Evolutionary conservation across 1,140 invertebrate genomes (phyloP), one percentile per base, ranked within the genome.

Genomic region (Polypedilum pembai): DNA sequence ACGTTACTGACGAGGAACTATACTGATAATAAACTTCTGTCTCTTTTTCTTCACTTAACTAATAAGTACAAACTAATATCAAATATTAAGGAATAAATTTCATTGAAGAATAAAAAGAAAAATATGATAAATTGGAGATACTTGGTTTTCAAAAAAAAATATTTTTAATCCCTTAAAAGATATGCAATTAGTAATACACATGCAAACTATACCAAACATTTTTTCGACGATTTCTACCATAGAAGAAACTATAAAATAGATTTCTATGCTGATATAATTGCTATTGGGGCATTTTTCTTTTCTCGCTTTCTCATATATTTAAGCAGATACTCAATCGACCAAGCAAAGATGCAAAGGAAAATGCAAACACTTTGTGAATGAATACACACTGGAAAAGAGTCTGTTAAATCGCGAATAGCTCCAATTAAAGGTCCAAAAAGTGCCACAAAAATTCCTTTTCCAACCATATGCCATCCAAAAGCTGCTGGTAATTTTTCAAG

Each of bases 391-490:
- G 87, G 84, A 81, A 88, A 92, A 78, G 89, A 91, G 3, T 83
- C 80, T 7, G 89, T 90, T 63, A 84, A 83, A 76, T 92, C 90
- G 78, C 90, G 84, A 17, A 91, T 87, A 74, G 87, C 87, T 78
- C 90, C 91, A 78, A 91, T 86, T 75, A 91, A 73, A 10, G 91
- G 90, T 73, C 90, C 90, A 69, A 92, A 85, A 8, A 82, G 78
- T 8, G 90, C 85, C 17, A 91, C 89, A 76, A 90, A 88, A 0
- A 90, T 77, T 24, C 90, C 91, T 79, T 92, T 92, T 75, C 87
- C 88, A 56, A 92, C 90, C 87, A 91, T 89, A 78, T 90, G 90
- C 74, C 91, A 84, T 33, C 91, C 90, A 79, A 90, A 90, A 33
- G 90, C 91, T 24, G 89, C 89, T 0, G 91, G 90, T 76, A 91